Conservation (phyloP, 2,113 vertebrate genomes). For the Sturnus vulgaris region DNA sequence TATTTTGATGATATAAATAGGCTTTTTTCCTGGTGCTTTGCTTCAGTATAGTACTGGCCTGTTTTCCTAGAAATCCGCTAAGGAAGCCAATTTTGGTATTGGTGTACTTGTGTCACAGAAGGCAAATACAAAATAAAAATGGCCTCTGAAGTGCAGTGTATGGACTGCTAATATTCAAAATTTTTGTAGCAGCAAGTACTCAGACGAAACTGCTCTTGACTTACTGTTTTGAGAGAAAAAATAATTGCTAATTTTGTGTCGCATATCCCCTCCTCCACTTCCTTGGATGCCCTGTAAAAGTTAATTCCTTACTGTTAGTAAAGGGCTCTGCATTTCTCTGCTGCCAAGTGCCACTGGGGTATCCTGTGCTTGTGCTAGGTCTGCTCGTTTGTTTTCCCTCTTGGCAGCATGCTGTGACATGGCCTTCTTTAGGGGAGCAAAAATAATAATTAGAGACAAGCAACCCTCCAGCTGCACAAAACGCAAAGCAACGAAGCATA, state of each 20-base stretch:
- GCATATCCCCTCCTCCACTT: not conserved
- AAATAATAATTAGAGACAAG: not conserved
- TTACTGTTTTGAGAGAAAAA: not conserved
- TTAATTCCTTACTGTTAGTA: slow-evolving; percentile 34
- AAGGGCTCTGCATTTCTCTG: not conserved
- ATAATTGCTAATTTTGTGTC: not conserved
- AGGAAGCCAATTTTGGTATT: not conserved
- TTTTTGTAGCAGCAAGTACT: not conserved
- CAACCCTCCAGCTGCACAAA: not conserved
- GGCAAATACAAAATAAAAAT: not conserved
- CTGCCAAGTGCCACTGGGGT: not conserved
- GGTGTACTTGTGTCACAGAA: not conserved
- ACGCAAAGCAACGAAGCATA: fast-evolving
- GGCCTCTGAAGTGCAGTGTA: not conserved
- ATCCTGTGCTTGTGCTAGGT: not conserved
- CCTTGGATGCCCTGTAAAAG: not conserved
- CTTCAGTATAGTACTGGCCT: not conserved
- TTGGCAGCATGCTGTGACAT: not conserved
- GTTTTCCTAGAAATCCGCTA: not conserved
- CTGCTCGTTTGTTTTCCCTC: not conserved
- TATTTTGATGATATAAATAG: not conserved
- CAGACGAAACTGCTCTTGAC: not conserved
- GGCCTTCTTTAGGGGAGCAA: not conserved
- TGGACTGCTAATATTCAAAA: not conserved
- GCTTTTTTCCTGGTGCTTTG: not conserved